These are phyloP conservation scores for Gambusia holbrooki DNA, from an alignment of 2,113 vertebrate genomes.

Conservation along the genomic window DNA sequence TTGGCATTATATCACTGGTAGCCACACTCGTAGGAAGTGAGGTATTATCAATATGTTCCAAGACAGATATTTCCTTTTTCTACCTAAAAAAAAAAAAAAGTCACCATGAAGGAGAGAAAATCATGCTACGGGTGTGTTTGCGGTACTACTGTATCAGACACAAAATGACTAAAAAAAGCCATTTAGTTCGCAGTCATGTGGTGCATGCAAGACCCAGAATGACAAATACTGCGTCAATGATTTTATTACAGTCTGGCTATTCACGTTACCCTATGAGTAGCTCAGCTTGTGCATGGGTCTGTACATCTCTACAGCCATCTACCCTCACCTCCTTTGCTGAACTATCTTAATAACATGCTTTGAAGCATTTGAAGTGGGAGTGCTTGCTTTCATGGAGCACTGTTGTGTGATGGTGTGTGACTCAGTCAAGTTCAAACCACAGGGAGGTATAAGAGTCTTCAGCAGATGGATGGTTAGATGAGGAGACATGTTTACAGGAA, in stretches of 20 bases:
- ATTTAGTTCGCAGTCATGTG: no score
- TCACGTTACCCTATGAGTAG: background rate
- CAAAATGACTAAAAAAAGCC: background rate
- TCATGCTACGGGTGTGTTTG: background rate
- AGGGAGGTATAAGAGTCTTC: conserved; percentile 25
- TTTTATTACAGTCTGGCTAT: background rate
- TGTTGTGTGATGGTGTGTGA: conserved; percentile 56
- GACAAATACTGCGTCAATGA: background rate
- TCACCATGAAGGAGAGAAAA: background rate
- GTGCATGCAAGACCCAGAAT: background rate
- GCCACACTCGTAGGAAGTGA: background rate
- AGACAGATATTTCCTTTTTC: background rate
- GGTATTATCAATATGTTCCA: background rate
- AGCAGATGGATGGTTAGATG: conserved; percentile 32
- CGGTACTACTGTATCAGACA: background rate
- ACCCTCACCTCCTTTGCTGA: conserved; percentile 57
- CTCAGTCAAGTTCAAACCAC: conserved; percentile 58
- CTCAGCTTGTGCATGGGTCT: conserved; percentile 23
- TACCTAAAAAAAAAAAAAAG: background rate
- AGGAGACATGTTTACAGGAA: conserved; percentile 32
- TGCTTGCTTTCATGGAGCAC: conserved; percentile 58
- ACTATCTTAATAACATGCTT: conserved; percentile 73
- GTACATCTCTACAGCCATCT: conserved; percentile 45
- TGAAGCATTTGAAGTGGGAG: conserved; percentile 61
- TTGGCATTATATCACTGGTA: background rate